Conservation (phyloP, 2,797 vertebrate genomes). For the Bucorvus abyssinicus region DNA sequence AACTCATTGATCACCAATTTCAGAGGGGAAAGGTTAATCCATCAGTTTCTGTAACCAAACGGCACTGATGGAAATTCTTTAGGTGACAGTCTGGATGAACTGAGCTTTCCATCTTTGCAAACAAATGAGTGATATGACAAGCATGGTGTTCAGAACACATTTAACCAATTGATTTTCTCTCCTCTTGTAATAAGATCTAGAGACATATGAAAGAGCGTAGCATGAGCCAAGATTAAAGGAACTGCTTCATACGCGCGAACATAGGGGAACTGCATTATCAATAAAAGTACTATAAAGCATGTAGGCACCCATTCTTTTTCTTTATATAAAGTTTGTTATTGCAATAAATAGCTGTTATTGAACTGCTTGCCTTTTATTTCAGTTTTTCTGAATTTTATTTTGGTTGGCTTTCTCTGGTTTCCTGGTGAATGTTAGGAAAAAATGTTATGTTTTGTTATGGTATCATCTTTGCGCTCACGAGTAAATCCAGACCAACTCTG, state of each 20-base stretch:
- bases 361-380: conserved; percentile 68
- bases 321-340: conserved; percentile 80
- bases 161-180: conserved; percentile 98
- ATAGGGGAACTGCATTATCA: conserved; percentile 56
- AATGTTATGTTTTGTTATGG: background rate
- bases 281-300: conserved; percentile 71
- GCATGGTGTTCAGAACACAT: conserved; percentile 88
- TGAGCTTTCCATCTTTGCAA: conserved; percentile 84
- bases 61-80: conserved; percentile 85
- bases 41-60: conserved; percentile 84
- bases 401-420: background rate
- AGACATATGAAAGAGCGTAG: conserved; percentile 87
- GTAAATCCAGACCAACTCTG: background rate
- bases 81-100: conserved; percentile 89
- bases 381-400: conserved; percentile 50
- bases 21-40: conserved; percentile 86
- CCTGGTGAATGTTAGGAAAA: background rate
- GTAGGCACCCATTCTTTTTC: conserved; percentile 67
- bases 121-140: conserved; percentile 99
- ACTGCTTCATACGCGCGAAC: conserved; percentile 60
- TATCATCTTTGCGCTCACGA: background rate
- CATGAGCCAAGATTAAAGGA: conserved; percentile 76
- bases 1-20: conserved; percentile 90
- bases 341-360: conserved; percentile 79
- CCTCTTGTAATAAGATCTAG: conserved; percentile 92